These are phyloP conservation scores for Mormoops blainvillei DNA, from an alignment of 2,113 vertebrate species.

Conservation along the genomic window DNA sequence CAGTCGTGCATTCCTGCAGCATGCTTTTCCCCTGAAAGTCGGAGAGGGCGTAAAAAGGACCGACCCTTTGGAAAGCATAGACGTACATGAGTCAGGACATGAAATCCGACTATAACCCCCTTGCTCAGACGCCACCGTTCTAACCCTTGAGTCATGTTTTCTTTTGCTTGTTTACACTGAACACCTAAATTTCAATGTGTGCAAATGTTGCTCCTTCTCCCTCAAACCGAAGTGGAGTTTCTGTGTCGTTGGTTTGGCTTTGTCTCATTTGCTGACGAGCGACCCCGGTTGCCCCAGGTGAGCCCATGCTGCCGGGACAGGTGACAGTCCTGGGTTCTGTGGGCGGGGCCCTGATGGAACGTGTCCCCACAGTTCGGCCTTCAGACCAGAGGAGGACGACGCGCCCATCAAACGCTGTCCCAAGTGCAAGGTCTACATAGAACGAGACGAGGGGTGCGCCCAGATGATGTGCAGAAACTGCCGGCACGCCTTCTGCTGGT, in stretches of 20 bases:
- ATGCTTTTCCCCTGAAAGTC: not conserved
- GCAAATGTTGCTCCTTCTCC: fast-evolving
- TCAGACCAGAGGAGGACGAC: slow-evolving; percentile 91
- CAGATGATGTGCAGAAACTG: slow-evolving; percentile 99
- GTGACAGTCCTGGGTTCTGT: fast-evolving
- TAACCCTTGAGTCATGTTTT: fast-evolving
- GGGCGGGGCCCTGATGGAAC: not conserved
- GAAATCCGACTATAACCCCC: fast-evolving
- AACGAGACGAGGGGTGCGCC: slow-evolving; percentile 96
- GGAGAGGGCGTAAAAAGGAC: not conserved
- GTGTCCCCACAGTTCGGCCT: slow-evolving; percentile 84
- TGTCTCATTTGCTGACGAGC: too few species aligned
- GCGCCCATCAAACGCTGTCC: slow-evolving; percentile 98
- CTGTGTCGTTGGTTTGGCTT: not conserved
- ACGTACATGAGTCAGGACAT: not conserved
- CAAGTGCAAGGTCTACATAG: slow-evolving; percentile 99
- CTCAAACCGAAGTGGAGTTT: not conserved
- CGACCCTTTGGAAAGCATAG: not conserved
- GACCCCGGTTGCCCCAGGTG: fast-evolving
- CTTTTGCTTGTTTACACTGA: not conserved
- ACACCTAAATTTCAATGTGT: fast-evolving
- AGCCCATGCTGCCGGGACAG: fast-evolving
- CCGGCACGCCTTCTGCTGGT: slow-evolving; percentile 99
- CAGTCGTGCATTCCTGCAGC: not conserved
- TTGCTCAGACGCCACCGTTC: fast-evolving